phyloP scores from a whole-genome alignment of 2,888 invertebrate species.

The Isoperla grammatica region DNA sequence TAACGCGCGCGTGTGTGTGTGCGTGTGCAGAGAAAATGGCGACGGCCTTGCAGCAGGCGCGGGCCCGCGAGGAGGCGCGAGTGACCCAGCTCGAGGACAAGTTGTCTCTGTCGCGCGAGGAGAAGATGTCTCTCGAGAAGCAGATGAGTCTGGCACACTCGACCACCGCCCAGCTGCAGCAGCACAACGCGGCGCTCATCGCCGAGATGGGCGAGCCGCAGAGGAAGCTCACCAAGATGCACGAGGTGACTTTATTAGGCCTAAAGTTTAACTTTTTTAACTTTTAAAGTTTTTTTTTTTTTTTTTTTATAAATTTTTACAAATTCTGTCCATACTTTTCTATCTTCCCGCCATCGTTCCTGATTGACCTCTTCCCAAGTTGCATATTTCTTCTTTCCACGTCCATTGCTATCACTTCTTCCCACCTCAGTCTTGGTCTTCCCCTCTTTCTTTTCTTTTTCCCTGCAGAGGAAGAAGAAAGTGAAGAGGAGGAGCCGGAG shows the following conservation, averaged over 20 bases:
- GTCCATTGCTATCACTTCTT: too few species aligned
- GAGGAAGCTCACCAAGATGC: conserved; percentile 37
- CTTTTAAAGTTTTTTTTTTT: too few species aligned
- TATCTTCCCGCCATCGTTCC: too few species aligned
- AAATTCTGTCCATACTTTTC: too few species aligned
- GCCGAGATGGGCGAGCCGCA: conserved; percentile 40
- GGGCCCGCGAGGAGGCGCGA: conserved; percentile 1
- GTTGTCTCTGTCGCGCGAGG: conserved; percentile 36
- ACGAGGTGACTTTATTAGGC: conserved; percentile 29
- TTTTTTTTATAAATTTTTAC: too few species aligned
- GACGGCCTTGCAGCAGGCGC: neutral
- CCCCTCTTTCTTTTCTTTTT: neutral
- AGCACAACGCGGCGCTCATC: conserved; percentile 36
- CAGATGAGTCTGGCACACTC: conserved; percentile 36
- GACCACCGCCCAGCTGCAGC: conserved; percentile 35
- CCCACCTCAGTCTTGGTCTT: too few species aligned
- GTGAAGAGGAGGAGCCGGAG: too few species aligned
- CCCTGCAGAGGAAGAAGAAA: too few species aligned
- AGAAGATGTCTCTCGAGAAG: conserved; percentile 37
- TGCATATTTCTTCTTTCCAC: neutral
- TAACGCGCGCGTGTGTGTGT: too few species aligned
- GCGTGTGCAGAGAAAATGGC: neutral
- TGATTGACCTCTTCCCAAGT: too few species aligned
- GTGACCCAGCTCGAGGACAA: conserved; percentile 35
- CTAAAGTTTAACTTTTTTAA: neutral